These are phyloP conservation scores for Tanytarsus gracilentus DNA, from an alignment of 2,888 invertebrate species.

Conservation along the genomic window DNA sequence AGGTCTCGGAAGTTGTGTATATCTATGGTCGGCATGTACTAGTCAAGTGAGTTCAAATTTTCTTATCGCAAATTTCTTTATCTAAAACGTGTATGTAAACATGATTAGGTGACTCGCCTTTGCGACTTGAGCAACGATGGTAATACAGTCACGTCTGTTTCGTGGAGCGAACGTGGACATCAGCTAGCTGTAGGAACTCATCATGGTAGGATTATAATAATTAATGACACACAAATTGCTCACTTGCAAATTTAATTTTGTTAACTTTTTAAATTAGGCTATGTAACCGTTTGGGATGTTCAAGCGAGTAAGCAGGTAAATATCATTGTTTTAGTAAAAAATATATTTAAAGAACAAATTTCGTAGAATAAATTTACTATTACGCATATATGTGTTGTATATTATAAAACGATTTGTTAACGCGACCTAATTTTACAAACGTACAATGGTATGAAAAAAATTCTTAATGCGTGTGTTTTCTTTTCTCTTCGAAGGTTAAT, in stretches of 20 bases:
- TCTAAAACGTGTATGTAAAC: neutral
- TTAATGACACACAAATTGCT: too few relatives aligned
- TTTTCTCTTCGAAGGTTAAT: constrained; percentile 52
- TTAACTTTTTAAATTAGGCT: too few relatives aligned
- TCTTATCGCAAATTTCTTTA: constrained; percentile 6
- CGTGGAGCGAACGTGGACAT: constrained; percentile 97
- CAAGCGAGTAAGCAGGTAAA: constrained; percentile 76
- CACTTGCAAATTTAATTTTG: too few relatives aligned
- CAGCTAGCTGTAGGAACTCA: constrained; percentile 96
- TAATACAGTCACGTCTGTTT: constrained; percentile 95
- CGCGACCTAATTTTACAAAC: constrained; percentile 3
- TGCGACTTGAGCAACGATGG: constrained; percentile 91
- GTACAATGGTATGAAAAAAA: neutral
- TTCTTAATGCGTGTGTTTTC: constrained; percentile 7
- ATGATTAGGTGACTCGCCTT: constrained; percentile 68
- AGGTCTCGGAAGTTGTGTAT: constrained; percentile 94
- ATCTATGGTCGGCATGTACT: constrained; percentile 98
- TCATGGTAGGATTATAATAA: too few relatives aligned
- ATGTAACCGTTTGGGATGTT: constrained; percentile 98
- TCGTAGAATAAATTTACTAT: too few relatives aligned
- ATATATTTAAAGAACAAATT: too few relatives aligned
- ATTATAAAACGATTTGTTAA: too few relatives aligned
- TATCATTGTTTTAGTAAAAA: constrained; percentile 11
- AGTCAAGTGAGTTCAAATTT: constrained; percentile 59
- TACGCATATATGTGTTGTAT: too few relatives aligned